Conservation (phyloP, 92 coral and sea anemone species). For the Parazoanthus atlanticus region DNA sequence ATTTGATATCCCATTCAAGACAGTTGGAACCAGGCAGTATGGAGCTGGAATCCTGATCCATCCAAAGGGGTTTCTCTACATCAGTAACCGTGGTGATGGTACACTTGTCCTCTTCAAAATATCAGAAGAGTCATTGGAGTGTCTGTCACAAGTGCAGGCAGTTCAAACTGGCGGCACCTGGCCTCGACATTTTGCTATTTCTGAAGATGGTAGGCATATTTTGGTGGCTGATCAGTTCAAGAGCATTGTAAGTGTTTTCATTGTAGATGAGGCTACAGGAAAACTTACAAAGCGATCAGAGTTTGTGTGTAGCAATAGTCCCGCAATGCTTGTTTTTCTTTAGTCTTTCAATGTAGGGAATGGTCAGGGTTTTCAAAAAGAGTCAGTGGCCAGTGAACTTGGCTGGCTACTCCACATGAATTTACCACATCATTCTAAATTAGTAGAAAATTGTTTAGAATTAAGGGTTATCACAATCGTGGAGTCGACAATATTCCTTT, state of each 20-base stretch:
- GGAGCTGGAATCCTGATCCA: slow-evolving; percentile 21
- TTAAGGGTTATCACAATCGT: not conserved
- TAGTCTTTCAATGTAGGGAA: not conserved
- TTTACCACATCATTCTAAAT: too few species aligned
- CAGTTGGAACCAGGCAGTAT: not conserved
- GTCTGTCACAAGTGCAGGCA: not conserved
- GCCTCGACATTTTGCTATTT: slow-evolving; percentile 21
- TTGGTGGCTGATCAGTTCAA: slow-evolving; percentile 20
- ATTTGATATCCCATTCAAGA: slow-evolving; percentile 20
- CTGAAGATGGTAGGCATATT: slow-evolving; percentile 19
- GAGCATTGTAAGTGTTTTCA: slow-evolving; percentile 9
- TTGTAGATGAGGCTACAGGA: slow-evolving; percentile 10
- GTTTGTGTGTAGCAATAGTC: slow-evolving; percentile 2
- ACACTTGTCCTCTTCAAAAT: slow-evolving; percentile 17
- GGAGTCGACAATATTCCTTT: not conserved
- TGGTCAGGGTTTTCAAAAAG: too few species aligned
- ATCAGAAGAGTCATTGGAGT: not conserved
- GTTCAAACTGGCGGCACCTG: slow-evolving; percentile 12
- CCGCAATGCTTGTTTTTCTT: slow-evolving; percentile 16
- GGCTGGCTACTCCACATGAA: too few species aligned
- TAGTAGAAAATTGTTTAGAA: not conserved
- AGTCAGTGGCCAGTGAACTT: too few species aligned
- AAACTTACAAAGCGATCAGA: not conserved
- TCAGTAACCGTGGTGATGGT: slow-evolving; percentile 31
- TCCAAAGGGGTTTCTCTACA: slow-evolving; percentile 17